Percentiles rank a stretch among this genome's conserved stretches.
Conservation (phyloP, 2,113 vertebrate genomes). For the Salvator merianae region DNA sequence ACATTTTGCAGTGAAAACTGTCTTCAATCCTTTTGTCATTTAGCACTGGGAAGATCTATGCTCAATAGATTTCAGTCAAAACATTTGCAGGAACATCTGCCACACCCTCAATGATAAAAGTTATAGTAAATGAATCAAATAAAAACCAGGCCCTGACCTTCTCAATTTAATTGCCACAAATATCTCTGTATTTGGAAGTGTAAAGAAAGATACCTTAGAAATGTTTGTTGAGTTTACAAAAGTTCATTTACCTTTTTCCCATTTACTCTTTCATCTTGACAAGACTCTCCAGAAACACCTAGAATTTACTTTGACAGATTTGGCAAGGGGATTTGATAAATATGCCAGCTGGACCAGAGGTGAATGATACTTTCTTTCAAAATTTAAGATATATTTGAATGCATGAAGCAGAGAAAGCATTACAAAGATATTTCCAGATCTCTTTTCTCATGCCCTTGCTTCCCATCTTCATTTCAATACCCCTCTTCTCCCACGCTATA, state of each 20-base stretch:
- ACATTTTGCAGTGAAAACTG: not conserved
- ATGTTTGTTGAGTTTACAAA: not conserved
- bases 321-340: not conserved
- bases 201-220: not conserved
- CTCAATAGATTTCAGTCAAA: not conserved
- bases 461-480: slow-evolving; percentile 22
- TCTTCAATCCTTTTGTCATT: not conserved
- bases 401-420: not conserved
- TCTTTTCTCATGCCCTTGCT: slow-evolving; percentile 57
- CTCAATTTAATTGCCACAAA: not conserved
- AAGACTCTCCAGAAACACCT: not conserved
- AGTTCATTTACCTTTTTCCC: not conserved
- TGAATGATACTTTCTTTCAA: not conserved
- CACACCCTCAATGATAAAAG: not conserved
- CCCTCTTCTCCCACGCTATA: slow-evolving; percentile 45
- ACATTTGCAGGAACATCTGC: not conserved
- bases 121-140: not conserved
- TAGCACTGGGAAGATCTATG: not conserved
- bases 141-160: not conserved
- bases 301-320: not conserved
- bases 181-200: not conserved
- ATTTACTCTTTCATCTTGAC: no score
- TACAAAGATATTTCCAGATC: slow-evolving; percentile 17
- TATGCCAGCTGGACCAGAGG: not conserved
- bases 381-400: not conserved